These are phyloP conservation scores for Oasisia sp. DNA, from an alignment of 2,888 invertebrate genomes.

Conservation along the genomic window DNA sequence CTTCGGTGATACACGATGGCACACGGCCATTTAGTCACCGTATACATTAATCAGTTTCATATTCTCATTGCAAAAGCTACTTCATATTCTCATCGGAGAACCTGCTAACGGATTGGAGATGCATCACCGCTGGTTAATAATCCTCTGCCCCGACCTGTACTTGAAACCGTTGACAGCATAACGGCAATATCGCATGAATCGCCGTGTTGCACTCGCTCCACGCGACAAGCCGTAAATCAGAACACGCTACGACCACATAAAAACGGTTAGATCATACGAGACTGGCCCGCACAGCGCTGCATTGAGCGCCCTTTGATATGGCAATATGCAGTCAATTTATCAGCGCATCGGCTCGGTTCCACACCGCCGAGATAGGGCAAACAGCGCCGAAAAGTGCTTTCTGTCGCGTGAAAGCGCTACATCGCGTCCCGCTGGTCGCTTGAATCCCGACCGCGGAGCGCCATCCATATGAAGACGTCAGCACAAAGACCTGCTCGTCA, in stretches of 20 bases:
- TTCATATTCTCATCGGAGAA: no score
- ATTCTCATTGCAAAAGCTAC: not conserved
- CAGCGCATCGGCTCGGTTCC: not conserved
- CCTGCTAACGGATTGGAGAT: not conserved
- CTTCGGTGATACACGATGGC: not conserved
- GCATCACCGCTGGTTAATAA: not conserved
- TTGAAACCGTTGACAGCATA: not conserved
- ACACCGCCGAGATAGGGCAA: not conserved
- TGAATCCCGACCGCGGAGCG: not conserved
- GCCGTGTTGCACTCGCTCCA: not conserved
- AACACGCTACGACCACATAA: not conserved
- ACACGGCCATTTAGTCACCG: not conserved
- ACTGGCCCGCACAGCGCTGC: not conserved
- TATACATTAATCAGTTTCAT: slow-evolving; percentile 6
- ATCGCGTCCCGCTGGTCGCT: not conserved
- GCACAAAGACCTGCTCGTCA: not conserved
- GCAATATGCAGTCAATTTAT: slow-evolving; percentile 6
- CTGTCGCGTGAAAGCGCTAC: slow-evolving; percentile 12
- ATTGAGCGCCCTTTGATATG: not conserved
- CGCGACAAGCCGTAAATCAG: not conserved
- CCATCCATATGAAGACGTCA: slow-evolving; percentile 2
- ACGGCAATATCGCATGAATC: not conserved
- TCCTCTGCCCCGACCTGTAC: not conserved
- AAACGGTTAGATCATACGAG: slow-evolving; percentile 2
- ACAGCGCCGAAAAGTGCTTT: slow-evolving; percentile 9